Evolutionary conservation across 2,797 vertebrate genomes (phyloP).

Genomic region (Uromys caudimaculatus): DNA sequence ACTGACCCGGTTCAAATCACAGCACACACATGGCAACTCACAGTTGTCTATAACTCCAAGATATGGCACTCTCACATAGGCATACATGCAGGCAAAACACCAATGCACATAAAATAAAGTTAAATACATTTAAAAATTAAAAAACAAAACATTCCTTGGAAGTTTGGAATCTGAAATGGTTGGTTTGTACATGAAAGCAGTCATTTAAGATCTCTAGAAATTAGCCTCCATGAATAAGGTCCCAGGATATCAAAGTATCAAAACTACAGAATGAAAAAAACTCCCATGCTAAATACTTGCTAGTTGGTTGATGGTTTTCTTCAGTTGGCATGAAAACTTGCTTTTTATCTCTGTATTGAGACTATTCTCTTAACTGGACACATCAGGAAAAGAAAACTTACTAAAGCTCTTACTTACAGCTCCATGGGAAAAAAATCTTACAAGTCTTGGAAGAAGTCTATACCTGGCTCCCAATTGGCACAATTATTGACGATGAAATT

Average conservation of each 20-base stretch:
- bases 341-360: constrained; percentile 24
- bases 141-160: neutral
- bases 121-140: neutral
- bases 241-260: constrained; percentile 21
- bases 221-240: constrained; percentile 9
- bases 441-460: constrained; percentile 94
- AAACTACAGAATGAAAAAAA: constrained; percentile 42
- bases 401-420: constrained; percentile 86
- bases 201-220: constrained; percentile 26
- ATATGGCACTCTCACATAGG: neutral
- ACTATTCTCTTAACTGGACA: constrained; percentile 35
- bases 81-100: neutral
- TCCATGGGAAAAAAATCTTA: constrained; percentile 92
- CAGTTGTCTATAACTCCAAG: neutral
- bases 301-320: neutral
- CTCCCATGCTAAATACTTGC: neutral
- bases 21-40: neutral
- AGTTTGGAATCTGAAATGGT: neutral
- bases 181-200: constrained; percentile 25
- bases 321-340: constrained; percentile 44
- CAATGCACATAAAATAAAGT: neutral
- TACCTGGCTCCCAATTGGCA: constrained; percentile 95
- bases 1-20: neutral
- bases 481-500: constrained; percentile 95
- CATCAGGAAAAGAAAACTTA: constrained; percentile 60